Evolutionary conservation across 2,888 invertebrate species (phyloP).

Genomic region (Ectemnius continuus): DNA sequence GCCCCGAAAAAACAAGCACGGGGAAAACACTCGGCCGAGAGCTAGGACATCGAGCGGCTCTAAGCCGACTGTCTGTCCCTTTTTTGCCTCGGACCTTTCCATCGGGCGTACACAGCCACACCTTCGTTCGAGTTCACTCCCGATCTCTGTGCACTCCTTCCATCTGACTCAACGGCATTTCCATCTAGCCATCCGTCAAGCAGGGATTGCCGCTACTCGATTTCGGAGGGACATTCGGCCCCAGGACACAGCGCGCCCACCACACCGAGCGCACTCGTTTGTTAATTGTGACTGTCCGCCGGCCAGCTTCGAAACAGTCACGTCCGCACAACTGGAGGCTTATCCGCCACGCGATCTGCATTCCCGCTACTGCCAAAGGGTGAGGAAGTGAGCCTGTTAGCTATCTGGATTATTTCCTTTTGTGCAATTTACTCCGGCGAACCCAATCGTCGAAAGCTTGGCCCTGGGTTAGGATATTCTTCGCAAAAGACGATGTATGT

Average conservation of each 20-base stretch:
- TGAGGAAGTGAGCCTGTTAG: no score
- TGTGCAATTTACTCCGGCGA: no score
- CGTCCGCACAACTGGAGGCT: conserved; percentile 33
- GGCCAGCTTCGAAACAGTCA: conserved; percentile 39
- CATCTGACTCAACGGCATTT: not conserved
- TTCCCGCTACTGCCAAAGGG: not conserved
- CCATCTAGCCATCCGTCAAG: conserved; percentile 2
- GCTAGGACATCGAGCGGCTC: conserved; percentile 2
- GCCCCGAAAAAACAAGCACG: not conserved
- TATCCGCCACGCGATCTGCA: conserved; percentile 30
- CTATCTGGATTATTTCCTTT: no score
- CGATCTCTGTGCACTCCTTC: not conserved
- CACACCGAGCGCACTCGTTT: conserved; percentile 35
- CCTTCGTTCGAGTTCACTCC: no score
- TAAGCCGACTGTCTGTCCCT: not conserved
- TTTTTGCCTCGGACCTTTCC: not conserved
- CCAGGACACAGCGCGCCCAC: conserved; percentile 28
- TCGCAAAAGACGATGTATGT: no score
- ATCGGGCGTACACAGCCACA: not conserved
- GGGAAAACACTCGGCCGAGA: not conserved
- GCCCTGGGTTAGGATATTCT: no score
- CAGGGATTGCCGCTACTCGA: not conserved
- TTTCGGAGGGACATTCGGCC: conserved; percentile 27
- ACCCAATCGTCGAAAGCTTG: no score
- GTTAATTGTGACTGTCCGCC: conserved; percentile 47